These are phyloP conservation scores for Cavia porcellus DNA, from an alignment of 2,113 vertebrate species.

Conservation along the genomic window DNA sequence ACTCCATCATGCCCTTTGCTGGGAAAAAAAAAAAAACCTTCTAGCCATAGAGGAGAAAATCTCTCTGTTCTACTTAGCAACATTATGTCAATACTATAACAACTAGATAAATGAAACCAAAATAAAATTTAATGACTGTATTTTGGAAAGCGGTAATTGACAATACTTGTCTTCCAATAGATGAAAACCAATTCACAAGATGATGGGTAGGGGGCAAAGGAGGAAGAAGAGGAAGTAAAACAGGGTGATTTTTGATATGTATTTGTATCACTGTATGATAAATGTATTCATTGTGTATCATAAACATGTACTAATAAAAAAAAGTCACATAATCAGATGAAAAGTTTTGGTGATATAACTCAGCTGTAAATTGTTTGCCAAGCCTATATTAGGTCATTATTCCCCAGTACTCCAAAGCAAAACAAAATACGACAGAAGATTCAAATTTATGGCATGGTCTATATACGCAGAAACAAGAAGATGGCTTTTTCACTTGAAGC, in stretches of 20 bases:
- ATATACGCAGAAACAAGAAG: not conserved
- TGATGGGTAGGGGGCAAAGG: not conserved
- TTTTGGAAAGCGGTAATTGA: not conserved
- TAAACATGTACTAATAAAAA: not conserved
- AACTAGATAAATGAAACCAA: not conserved
- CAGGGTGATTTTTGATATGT: not conserved
- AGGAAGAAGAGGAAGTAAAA: not conserved
- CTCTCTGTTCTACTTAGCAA: not conserved
- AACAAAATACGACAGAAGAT: not conserved
- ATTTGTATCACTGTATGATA: not conserved
- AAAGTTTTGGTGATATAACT: not conserved
- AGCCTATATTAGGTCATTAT: not conserved
- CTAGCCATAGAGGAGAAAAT: not conserved
- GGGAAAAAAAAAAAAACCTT: not conserved
- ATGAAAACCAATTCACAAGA: not conserved
- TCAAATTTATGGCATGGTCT: not conserved
- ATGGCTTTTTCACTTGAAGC: not conserved
- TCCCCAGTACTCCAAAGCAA: not conserved
- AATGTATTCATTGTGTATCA: not conserved
- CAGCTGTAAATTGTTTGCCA: not conserved
- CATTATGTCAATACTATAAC: not conserved
- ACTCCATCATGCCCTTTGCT: not conserved
- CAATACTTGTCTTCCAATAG: not conserved
- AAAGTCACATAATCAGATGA: not conserved
- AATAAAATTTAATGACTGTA: not conserved